Percentiles rank a stretch among this genome's conserved stretches.
These are phyloP conservation scores for Gallinago solitaria DNA, from an alignment of 2,797 vertebrate genomes.

Conservation along the genomic window DNA sequence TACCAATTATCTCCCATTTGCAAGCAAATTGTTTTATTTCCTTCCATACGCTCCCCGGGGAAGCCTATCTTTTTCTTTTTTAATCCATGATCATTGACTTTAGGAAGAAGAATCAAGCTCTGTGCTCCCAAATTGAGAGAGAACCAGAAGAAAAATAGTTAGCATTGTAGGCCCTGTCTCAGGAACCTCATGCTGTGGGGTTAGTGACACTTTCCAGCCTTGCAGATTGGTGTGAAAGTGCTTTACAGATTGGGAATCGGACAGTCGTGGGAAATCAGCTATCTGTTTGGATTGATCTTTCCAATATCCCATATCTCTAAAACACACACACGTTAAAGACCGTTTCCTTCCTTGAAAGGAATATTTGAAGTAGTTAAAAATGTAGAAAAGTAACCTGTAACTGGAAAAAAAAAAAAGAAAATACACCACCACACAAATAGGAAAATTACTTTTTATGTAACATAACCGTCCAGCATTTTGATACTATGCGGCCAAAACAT, in stretches of 20 bases:
- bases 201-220: neutral
- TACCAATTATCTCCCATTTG: slow-evolving; percentile 78
- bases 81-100: slow-evolving; percentile 6
- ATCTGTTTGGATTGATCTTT: neutral
- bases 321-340: accelerated
- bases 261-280: neutral
- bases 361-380: neutral
- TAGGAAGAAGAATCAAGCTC: neutral
- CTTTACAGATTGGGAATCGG: neutral
- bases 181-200: neutral
- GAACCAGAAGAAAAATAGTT: neutral
- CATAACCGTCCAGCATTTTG: neutral
- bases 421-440: neutral
- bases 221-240: neutral
- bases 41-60: slow-evolving; percentile 59
- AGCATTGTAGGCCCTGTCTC: neutral
- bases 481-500: neutral
- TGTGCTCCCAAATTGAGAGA: neutral
- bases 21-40: slow-evolving; percentile 77
- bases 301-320: neutral
- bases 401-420: no score
- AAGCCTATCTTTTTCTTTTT: slow-evolving; percentile 29
- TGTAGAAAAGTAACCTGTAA: neutral
- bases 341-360: neutral
- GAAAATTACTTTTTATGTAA: neutral